Percentiles rank a stretch among this genome's conserved stretches.
Conservation (phyloP, 1,140 invertebrate genomes). For the Heliothis subflexa region DNA sequence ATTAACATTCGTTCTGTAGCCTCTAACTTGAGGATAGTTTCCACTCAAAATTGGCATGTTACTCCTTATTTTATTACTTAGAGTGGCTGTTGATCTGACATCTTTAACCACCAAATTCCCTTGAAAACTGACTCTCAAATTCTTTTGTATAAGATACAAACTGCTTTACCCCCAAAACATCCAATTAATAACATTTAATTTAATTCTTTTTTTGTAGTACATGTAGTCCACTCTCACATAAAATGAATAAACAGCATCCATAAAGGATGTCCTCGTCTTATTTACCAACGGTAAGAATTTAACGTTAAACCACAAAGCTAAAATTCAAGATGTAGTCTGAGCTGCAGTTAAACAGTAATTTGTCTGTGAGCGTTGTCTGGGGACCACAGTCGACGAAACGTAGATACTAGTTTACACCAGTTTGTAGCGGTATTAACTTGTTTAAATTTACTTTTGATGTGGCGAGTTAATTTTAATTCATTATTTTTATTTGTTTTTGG, state of each 20-base stretch:
- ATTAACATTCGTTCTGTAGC: no score
- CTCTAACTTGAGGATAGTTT: no score
- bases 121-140: no score
- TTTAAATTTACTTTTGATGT: slow-evolving; percentile 36
- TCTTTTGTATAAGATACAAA: no score
- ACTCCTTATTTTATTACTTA: no score
- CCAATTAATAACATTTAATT: no score
- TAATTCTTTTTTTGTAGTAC: no score
- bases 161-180: no score
- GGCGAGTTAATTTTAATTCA: slow-evolving; percentile 23
- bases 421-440: slow-evolving; percentile 15
- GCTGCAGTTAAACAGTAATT: slow-evolving; percentile 30
- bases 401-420: slow-evolving; percentile 26
- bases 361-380: neutral
- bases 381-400: slow-evolving; percentile 10
- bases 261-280: neutral
- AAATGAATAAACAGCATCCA: neutral
- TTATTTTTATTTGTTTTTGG: slow-evolving; percentile 19
- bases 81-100: no score
- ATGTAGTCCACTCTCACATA: no score
- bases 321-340: slow-evolving; percentile 17
- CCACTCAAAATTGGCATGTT: no score
- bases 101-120: no score
- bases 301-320: neutral
- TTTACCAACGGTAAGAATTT: neutral